Evolutionary conservation across 30 jellyfish, hydroid and myxozoan species (phyloP), one percentile per base, ranked within the genome.

Genomic region (Calvadosia cruxmelitensis): DNA sequence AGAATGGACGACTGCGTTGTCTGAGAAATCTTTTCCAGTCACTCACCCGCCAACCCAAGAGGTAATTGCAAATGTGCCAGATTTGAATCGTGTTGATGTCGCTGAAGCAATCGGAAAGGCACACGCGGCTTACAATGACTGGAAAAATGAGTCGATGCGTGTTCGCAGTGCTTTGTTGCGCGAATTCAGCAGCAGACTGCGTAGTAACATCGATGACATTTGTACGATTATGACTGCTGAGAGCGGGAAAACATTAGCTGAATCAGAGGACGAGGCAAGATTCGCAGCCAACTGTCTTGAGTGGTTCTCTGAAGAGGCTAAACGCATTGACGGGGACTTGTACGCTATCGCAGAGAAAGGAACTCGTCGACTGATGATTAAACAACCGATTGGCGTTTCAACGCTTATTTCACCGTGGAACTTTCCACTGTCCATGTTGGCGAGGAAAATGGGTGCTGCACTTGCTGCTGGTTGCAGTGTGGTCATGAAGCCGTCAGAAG

Each of bases 381-480:
- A 84, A 35, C 87, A 84, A 50, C 99, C 99, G 20, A 93, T 83
- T 50, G 99, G 99, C 50, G 94, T 78, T 27, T 89, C 69, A 67
- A 95, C 94, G 12, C 53, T 53, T 48, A 1, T 36, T 68, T 31
- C 57, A 27, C 42, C 81, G 98, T 89, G 98, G 98, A 89, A 89
- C 68, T 89, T 62, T 73, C 98, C 98, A 26, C 61, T 89, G 31
- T 69, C 86, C 28, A 89, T 89, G 98, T 31, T 82, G 84, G 50
- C 82, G 10, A 81, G 95, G 95, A 89, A 89, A 52, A 76, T 89
- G 0, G 98, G 95, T 16, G 95, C 98, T 0, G 95, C 95, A n/a
- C 84, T 89, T 42, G 98, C 98, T 3, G 76, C 93, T 69, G 98
- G 98, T 0, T 67, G 77, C 33, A 89, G 94, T 0, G 73, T 78